These are phyloP conservation scores for Pyxicephalus adspersus DNA, from an alignment of 2,113 vertebrate species.

Conservation along the genomic window DNA sequence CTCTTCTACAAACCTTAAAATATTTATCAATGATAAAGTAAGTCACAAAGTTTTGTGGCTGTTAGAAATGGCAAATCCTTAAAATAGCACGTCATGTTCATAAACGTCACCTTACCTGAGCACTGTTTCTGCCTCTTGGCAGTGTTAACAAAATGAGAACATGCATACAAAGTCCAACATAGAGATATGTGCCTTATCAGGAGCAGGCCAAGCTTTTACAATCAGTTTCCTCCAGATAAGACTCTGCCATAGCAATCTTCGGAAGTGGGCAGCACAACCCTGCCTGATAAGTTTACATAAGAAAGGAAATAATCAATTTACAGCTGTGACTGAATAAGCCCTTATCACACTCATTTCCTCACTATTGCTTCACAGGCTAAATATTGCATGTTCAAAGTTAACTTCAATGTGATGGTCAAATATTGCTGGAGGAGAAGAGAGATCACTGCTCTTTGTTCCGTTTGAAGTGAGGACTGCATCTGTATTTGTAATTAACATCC, in stretches of 20 bases:
- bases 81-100: not conserved
- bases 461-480: no score
- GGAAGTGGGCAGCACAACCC: slow-evolving; percentile 82
- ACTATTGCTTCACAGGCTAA: slow-evolving; percentile 84
- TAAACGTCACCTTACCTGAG: not conserved
- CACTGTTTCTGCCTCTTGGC: not conserved
- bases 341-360: slow-evolving; percentile 80
- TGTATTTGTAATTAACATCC: no score
- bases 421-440: slow-evolving; percentile 52
- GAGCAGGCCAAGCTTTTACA: slow-evolving; percentile 77
- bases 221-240: slow-evolving; percentile 81
- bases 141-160: slow-evolving; percentile 37
- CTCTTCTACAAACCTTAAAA: not conserved
- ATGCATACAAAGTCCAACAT: slow-evolving; percentile 28
- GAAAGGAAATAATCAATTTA: slow-evolving; percentile 97
- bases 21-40: not conserved
- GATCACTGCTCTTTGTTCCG: no score
- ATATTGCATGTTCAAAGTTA: slow-evolving; percentile 77
- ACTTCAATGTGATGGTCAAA: slow-evolving; percentile 72
- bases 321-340: slow-evolving; percentile 84
- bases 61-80: not conserved
- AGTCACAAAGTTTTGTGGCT: not conserved
- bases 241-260: slow-evolving; percentile 76
- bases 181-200: slow-evolving; percentile 72
- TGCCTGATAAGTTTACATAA: slow-evolving; percentile 84